These are phyloP conservation scores for Sylvilagus bachmani DNA, from an alignment of 2,113 vertebrate genomes.

Conservation along the genomic window DNA sequence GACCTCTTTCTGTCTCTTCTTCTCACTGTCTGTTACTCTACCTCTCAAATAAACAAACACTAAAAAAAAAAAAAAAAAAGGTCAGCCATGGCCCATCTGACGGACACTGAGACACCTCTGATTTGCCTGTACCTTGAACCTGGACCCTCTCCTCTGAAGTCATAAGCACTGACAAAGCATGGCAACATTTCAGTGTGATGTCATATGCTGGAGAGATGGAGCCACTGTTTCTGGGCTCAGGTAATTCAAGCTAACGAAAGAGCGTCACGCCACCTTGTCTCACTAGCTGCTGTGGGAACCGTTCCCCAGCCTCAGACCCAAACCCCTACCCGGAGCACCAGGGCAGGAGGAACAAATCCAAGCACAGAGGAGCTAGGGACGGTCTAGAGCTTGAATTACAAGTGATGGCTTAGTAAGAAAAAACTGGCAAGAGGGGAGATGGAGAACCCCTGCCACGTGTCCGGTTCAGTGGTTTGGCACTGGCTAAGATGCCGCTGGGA, in stretches of 20 bases:
- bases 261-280: not conserved
- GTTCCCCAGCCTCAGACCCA: not conserved
- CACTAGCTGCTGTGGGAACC: not conserved
- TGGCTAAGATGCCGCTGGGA: too few relatives aligned
- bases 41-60: too few relatives aligned
- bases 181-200: not conserved
- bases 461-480: not conserved
- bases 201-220: not conserved
- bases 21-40: too few relatives aligned
- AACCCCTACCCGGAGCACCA: not conserved
- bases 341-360: not conserved
- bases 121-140: not conserved
- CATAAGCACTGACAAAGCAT: not conserved
- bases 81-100: not conserved
- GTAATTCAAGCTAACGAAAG: not conserved
- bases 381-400: not conserved
- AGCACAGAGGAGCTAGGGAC: not conserved
- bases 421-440: not conserved
- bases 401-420: not conserved
- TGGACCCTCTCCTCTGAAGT: not conserved
- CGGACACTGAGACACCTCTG: not conserved
- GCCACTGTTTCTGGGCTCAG: slow-evolving; percentile 11
- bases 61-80: not conserved
- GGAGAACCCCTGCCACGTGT: not conserved
- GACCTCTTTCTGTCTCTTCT: too few relatives aligned